Base-by-base conservation (phyloP, 1,140 invertebrate genomes). In the Neuroterus valhalla region DNA sequence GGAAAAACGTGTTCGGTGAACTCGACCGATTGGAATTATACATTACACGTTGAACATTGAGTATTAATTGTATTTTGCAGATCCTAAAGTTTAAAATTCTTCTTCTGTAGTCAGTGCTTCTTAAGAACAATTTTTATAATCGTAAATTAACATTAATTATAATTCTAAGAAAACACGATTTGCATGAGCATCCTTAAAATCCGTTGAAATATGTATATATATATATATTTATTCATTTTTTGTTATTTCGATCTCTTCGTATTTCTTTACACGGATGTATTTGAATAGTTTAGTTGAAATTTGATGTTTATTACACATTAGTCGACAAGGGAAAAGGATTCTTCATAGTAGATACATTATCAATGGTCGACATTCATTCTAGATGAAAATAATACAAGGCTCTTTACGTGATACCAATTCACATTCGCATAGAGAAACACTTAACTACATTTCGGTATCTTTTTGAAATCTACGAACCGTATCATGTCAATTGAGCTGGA, bases 331-430 rank as follows among this genome's bases (percentile, higher is more conserved):
- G 26, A 14, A 62, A 62, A 62, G 26, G 23, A 15, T 23, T 26
- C 4, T 31, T 17, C 8, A 50, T 62, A 31, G 31, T 8, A 38
- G 5, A 5, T 38, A 38, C 10, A 62, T 31, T n/a, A n/a, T 52
- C 50, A 52, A 62, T 38, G 11, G 15, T 31, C 55, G 55, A 62
- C 55, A 62, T 62, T 52, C 50, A 52, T 52, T 50, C 48, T 50
- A 8, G 26, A 26, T 4, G 26, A 26, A 26, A 26, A 4, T 26
- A 26, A 26, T 4, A 26, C 2, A 4, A 26, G 26, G 2, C 26
- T 26, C 26, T 26, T 26, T 26, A 26, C 26, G 26, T 26, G 26
- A 26, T 26, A 2, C 26, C 26, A 26, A 26, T 2, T 26, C 4
- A 26, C 4, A 26, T 26, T 38, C 31, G 31, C 31, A 38, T 8